A percentile compares a stretch with the other conserved stretches of the same genome.
Evolutionary conservation across 2,113 vertebrate species (phyloP).

Genomic region (Sturnus vulgaris): DNA sequence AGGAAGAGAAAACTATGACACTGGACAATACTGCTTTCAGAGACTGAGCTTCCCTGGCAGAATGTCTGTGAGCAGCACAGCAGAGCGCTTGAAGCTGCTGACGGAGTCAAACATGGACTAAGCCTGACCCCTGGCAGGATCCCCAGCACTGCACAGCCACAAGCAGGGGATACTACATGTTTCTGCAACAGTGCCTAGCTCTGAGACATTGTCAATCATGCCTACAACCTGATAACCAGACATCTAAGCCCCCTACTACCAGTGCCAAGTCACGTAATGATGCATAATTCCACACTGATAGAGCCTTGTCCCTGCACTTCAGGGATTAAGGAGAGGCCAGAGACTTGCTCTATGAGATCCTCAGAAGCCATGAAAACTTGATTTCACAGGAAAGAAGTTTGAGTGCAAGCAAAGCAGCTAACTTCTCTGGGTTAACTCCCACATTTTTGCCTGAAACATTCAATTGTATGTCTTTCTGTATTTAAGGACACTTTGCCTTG

Average conservation of each 20-base stretch:
- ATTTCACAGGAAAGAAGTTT: neutral
- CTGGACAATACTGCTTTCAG: neutral
- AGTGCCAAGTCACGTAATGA: rapidly evolving
- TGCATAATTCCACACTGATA: neutral
- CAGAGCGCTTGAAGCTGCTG: rapidly evolving
- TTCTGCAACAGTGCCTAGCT: neutral
- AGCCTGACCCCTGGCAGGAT: neutral
- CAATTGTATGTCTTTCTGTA: rapidly evolving
- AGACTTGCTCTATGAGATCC: rapidly evolving
- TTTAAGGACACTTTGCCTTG: neutral
- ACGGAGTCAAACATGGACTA: neutral
- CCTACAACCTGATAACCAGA: neutral
- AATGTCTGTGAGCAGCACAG: neutral
- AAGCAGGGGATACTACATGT: neutral
- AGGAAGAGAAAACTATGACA: neutral
- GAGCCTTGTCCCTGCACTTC: rapidly evolving
- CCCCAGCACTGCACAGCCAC: neutral
- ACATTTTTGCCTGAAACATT: neutral
- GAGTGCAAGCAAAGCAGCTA: neutral
- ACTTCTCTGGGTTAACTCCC: neutral
- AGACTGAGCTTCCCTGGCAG: neutral
- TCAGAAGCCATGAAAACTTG: neutral
- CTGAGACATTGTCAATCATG: neutral
- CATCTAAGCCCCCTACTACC: neutral
- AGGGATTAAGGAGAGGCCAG: rapidly evolving